phyloP scores from a whole-genome alignment of 2,113 vertebrate species.

The Oxygymnocypris stewartii region DNA sequence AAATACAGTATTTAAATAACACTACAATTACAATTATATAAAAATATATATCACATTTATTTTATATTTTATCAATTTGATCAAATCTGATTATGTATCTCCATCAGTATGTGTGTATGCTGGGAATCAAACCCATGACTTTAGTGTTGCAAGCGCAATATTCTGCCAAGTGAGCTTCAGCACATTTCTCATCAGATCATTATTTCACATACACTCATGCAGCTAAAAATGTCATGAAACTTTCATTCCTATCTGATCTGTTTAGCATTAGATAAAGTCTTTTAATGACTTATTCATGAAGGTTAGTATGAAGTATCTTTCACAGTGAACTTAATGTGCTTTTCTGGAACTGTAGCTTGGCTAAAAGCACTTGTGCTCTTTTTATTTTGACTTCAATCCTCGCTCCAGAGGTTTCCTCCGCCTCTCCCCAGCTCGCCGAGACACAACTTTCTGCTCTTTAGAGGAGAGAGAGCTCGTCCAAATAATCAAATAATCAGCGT shows the following conservation, averaged over 20 bases:
- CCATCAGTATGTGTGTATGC: not conserved
- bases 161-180: not conserved
- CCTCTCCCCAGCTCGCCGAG: too few species aligned
- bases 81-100: not conserved
- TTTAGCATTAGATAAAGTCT: not conserved
- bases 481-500: conserved; percentile 61
- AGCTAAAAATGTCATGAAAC: not conserved
- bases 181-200: not conserved
- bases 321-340: not conserved
- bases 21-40: not conserved
- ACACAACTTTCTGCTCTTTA: conserved; percentile 38
- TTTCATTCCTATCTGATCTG: not conserved
- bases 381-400: not conserved
- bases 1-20: not conserved
- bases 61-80: not conserved
- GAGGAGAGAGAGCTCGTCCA: conserved; percentile 48
- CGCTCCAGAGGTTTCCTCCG: conserved; percentile 8
- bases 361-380: conserved; percentile 11
- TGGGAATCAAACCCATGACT: not conserved
- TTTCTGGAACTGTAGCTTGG: not conserved
- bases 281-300: conserved; percentile 20
- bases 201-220: not conserved
- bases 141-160: not conserved
- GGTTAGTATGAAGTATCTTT: conserved; percentile 2
- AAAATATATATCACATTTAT: not conserved